Evolutionary conservation across 2,888 invertebrate genomes (phyloP).

Genomic region (Perizoma affinitatum): DNA sequence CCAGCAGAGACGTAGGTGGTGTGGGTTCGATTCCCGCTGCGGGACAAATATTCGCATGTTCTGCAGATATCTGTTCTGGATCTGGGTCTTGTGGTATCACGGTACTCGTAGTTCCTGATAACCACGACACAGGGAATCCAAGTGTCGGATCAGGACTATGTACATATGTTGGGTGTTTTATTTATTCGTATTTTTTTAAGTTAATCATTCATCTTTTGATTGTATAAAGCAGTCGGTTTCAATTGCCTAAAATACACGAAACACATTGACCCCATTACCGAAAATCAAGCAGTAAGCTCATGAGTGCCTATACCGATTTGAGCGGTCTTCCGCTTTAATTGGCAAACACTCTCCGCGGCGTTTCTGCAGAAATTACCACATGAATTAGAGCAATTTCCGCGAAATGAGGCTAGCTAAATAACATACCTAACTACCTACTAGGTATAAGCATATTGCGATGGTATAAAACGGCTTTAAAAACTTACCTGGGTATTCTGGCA

Average conservation of each 20-base stretch:
- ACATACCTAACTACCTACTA: conserved; percentile 11
- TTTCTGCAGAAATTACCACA: conserved; percentile 23
- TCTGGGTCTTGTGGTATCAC: too few species aligned
- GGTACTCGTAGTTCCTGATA: too few species aligned
- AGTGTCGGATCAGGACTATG: too few species aligned
- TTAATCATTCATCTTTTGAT: too few species aligned
- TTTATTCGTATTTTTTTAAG: too few species aligned
- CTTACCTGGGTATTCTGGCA: conserved; percentile 1
- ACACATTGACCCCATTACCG: conserved; percentile 16
- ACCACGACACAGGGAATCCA: too few species aligned
- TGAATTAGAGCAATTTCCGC: conserved; percentile 28
- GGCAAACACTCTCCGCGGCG: conserved; percentile 23
- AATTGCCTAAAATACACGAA: conserved; percentile 4
- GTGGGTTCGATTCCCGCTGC: too few species aligned
- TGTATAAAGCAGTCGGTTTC: too few species aligned
- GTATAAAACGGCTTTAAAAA: conserved; percentile 8
- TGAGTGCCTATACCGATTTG: conserved; percentile 20
- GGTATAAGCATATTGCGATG: conserved; percentile 17
- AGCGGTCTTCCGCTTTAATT: conserved; percentile 26
- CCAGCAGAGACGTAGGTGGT: too few species aligned
- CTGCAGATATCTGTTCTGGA: too few species aligned
- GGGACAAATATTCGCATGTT: too few species aligned
- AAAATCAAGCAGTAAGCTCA: conserved; percentile 27
- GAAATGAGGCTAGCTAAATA: conserved; percentile 23
- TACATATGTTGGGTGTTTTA: too few species aligned